Evolutionary conservation across 2,797 vertebrate genomes (phyloP).

Genomic region (Syndactyla subalaris): DNA sequence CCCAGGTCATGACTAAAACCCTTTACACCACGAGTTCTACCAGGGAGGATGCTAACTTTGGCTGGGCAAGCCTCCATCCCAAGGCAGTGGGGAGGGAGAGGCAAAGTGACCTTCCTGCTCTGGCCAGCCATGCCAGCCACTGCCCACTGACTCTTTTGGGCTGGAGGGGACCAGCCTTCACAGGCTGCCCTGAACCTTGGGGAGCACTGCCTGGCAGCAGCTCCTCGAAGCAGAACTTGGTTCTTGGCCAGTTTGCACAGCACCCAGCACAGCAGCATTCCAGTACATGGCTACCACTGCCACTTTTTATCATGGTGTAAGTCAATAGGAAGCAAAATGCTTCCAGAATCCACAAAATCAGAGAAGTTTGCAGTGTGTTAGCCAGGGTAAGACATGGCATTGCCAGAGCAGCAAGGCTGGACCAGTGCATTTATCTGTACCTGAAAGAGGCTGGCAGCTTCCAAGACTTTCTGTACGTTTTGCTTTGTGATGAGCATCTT

Average conservation of each 20-base stretch:
- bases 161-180: background rate
- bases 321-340: background rate
- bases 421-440: constrained; percentile 66
- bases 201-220: background rate
- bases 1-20: constrained; percentile 2
- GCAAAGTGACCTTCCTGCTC: background rate
- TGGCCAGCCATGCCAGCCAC: background rate
- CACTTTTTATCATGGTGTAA: background rate
- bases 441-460: constrained; percentile 97
- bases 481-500: constrained; percentile 89
- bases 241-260: background rate
- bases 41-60: background rate
- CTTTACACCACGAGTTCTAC: background rate
- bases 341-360: background rate
- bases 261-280: background rate
- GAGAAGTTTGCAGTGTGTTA: background rate
- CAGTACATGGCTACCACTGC: background rate
- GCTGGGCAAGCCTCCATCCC: background rate
- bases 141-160: background rate
- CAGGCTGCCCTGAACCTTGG: background rate
- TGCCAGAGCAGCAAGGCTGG: background rate
- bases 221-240: background rate
- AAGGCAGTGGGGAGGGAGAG: background rate
- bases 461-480: constrained; percentile 92
- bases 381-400: background rate